Evolutionary conservation across 2,888 invertebrate species (phyloP), one percentile per base, ranked within the genome.

Genomic region (Phragmatobia fuliginosa): DNA sequence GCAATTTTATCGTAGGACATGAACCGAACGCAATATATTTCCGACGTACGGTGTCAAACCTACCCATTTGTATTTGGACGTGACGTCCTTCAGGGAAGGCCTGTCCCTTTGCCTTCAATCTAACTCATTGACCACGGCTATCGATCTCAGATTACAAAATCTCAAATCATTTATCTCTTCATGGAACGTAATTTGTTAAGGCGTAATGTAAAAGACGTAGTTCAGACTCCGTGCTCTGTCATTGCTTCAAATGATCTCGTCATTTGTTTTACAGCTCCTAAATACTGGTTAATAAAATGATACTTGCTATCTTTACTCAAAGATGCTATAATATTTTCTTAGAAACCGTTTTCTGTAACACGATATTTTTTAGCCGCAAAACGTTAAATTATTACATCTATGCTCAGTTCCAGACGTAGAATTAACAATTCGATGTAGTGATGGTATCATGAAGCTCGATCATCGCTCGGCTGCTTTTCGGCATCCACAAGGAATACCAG

Each of bases 391-490:
- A 88, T 88, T 87, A 88, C 85, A 87, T 88, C 83, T 89, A 87
- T 82, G 82, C 70, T 36, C 76, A 82, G 77, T 84, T 75, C 74
- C 79, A 80, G 84, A 85, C 83, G 84, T 90, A 90, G 91, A 82
- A 93, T 92, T 93, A 92, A 91, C 90, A 91, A 92, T 93, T 93
- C 91, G 91, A 85, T 86, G 87, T 90, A 90, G 81, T 83, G 90
- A 91, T 90, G 83, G 77, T 88, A 91, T 91, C 91, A 80, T 79
- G 78, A 80, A 77, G 78, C 79, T 84, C 86, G 87, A 88, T 90
- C 88, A 89, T 87, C 90, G 86, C 82, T 75, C 78, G 80, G 72
- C 79, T 82, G 79, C 74, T 81, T 85, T 83, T 84, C 86, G 83
- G 81, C 81, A 78, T 79, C 78, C 78, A 76, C 79, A 74, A 71